phyloP scores from a whole-genome alignment of 2,797 vertebrate genomes.

The Pampus argenteus region DNA sequence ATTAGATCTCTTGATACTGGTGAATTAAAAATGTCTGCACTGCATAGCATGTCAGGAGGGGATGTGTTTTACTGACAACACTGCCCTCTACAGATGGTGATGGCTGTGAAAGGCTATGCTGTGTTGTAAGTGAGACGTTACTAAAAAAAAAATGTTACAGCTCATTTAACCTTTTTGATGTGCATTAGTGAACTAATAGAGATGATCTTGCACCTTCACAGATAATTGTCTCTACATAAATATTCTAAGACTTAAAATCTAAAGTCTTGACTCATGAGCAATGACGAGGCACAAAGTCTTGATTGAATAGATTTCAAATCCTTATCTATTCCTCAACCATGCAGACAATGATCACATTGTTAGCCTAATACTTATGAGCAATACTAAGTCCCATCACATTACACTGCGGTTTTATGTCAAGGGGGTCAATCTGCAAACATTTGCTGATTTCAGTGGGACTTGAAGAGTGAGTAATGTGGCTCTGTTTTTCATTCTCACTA shows the following conservation, averaged over 20 bases:
- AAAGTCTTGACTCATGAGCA: no score
- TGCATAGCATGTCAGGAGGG: neutral
- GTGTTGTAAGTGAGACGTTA: neutral
- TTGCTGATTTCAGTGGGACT: neutral
- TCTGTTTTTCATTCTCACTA: slow-evolving; percentile 8
- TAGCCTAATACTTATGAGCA: neutral
- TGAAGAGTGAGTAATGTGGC: neutral
- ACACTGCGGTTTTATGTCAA: neutral
- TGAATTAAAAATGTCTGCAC: slow-evolving; percentile 1
- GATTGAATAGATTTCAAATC: slow-evolving; percentile 6
- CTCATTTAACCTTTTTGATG: no score
- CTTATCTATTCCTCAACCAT: neutral
- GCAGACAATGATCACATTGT: neutral
- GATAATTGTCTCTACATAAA: neutral
- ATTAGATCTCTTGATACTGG: neutral
- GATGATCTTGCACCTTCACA: neutral
- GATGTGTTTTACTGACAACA: slow-evolving; percentile 31
- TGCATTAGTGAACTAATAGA: no score
- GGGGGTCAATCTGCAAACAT: neutral
- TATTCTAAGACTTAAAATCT: no score
- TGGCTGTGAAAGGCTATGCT: neutral
- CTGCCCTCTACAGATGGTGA: slow-evolving; percentile 60
- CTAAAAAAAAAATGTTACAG: no score
- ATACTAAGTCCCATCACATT: neutral
- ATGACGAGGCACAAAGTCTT: neutral